These are phyloP conservation scores for Sus cebifrons DNA, from an alignment of 2,797 vertebrate species.

Conservation along the genomic window DNA sequence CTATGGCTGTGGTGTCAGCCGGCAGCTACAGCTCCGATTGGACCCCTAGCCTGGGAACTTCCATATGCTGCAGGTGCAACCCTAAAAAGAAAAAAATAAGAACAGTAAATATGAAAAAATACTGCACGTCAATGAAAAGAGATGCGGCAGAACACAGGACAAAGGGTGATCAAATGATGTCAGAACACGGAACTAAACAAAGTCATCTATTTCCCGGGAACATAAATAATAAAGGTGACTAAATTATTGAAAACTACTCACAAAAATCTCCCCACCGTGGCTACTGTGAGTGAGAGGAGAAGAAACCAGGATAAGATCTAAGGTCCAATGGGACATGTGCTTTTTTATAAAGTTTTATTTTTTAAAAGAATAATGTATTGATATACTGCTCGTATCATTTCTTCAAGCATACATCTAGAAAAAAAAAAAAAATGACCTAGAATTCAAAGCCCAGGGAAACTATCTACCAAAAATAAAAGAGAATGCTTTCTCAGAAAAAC, in stretches of 20 bases:
- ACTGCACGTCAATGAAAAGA: too few relatives aligned
- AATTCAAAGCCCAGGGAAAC: not conserved
- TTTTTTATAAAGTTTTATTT: not conserved
- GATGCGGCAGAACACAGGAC: not conserved
- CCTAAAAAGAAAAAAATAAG: too few relatives aligned
- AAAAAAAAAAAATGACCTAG: not conserved
- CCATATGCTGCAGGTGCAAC: too few relatives aligned
- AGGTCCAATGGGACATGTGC: not conserved
- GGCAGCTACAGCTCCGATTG: too few relatives aligned
- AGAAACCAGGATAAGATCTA: not conserved
- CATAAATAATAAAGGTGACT: not conserved
- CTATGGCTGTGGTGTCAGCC: too few relatives aligned
- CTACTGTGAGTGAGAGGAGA: not conserved
- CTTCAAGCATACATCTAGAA: not conserved
- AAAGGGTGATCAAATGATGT: fast-evolving
- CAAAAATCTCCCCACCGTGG: not conserved
- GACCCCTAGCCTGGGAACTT: too few relatives aligned
- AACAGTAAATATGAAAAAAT: not conserved
- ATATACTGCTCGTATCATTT: not conserved
- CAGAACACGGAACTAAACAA: not conserved
- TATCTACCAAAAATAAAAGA: not conserved
- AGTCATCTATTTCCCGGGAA: not conserved
- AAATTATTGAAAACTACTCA: not conserved
- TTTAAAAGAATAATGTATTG: not conserved
- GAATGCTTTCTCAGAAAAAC: not conserved